phyloP scores from a whole-genome alignment of 2,113 vertebrate species.

The Zosterops lateralis region DNA sequence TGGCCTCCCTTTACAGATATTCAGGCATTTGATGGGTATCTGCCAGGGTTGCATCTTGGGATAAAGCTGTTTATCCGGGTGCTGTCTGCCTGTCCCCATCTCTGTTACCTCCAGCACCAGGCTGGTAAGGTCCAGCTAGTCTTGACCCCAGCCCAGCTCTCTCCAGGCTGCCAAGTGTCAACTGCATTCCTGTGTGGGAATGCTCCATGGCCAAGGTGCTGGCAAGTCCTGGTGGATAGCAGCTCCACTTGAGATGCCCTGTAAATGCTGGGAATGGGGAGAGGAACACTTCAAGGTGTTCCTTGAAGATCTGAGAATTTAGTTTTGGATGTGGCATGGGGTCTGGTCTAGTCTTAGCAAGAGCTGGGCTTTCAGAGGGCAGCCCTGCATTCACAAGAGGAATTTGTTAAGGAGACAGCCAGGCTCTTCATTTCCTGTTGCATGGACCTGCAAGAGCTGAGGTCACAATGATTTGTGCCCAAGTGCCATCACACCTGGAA shows the following conservation, averaged over 20 bases:
- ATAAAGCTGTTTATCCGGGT: not conserved
- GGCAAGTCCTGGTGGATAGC: not conserved
- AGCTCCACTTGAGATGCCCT: not conserved
- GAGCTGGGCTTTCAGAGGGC: not conserved
- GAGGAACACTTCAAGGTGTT: not conserved
- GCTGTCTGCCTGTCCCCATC: not conserved
- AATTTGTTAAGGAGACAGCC: not conserved
- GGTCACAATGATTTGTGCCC: rapidly evolving
- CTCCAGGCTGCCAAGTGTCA: not conserved
- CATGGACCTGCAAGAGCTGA: not conserved
- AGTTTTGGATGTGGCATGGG: not conserved
- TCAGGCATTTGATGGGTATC: not conserved
- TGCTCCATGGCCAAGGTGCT: not conserved
- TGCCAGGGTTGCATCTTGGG: not conserved
- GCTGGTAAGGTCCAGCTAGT: rapidly evolving
- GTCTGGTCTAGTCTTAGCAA: not conserved
- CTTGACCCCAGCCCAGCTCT: not conserved
- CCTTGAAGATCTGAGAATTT: not conserved
- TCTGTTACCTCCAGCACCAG: not conserved
- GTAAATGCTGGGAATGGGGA: not conserved
- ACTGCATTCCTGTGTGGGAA: not conserved
- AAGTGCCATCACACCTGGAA: not conserved
- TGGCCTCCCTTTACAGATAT: conserved; percentile 53
- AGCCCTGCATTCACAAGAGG: not conserved
- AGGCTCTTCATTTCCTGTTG: not conserved